Percentiles rank a stretch among this genome's conserved stretches.
Conservation (phyloP, 2,797 vertebrate species). For the Semotilus atromaculatus region DNA sequence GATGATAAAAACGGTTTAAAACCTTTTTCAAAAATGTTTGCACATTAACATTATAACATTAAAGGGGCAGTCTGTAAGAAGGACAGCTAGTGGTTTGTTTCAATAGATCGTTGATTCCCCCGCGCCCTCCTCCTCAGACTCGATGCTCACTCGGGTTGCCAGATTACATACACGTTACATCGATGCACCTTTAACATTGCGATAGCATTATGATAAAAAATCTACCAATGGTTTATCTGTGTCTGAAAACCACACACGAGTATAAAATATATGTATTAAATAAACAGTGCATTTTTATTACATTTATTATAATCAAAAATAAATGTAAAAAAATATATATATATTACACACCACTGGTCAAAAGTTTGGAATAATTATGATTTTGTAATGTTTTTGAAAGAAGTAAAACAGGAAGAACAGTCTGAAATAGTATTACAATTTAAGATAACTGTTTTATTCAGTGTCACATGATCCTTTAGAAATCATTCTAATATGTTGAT, state of each 20-base stretch:
- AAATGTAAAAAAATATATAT: neutral
- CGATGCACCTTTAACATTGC: neutral
- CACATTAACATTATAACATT: neutral
- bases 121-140: too few relatives aligned
- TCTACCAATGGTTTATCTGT: neutral
- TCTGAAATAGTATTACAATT: neutral
- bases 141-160: too few relatives aligned
- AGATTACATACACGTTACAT: too few relatives aligned
- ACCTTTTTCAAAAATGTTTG: neutral
- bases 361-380: neutral
- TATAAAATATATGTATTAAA: neutral
- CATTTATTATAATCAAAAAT: neutral
- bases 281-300: neutral
- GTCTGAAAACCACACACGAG: neutral
- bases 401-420: neutral
- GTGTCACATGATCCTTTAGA: neutral
- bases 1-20: conserved; percentile 21
- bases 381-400: neutral
- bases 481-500: neutral
- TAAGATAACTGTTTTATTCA: neutral
- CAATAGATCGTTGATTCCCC: too few relatives aligned
- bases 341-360: neutral
- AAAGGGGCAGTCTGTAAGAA: too few relatives aligned
- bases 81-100: too few relatives aligned
- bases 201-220: neutral